These are phyloP conservation scores for Hoplostethus atlanticus DNA, from an alignment of 2,797 vertebrate species.

Conservation along the genomic window DNA sequence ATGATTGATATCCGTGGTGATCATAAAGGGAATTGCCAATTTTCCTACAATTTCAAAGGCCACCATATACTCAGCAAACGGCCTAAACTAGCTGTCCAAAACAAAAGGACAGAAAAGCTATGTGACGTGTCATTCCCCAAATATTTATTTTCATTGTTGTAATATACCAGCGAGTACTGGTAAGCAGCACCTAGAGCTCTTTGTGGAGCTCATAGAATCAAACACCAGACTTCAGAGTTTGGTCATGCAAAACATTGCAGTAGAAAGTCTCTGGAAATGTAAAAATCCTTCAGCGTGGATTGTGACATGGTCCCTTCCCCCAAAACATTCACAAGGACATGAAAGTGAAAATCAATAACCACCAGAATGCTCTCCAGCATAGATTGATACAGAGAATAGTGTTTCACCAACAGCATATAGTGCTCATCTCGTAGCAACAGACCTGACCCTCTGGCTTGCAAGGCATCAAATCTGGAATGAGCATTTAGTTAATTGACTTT, in stretches of 20 bases:
- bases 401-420: slow-evolving; percentile 39
- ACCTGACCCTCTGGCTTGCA: slow-evolving; percentile 44
- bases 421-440: slow-evolving; percentile 45
- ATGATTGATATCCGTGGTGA: slow-evolving; percentile 40
- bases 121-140: slow-evolving; percentile 51
- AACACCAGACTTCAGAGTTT: slow-evolving; percentile 62
- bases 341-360: slow-evolving; percentile 28
- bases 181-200: slow-evolving; percentile 69
- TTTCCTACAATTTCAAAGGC: slow-evolving; percentile 64
- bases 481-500: slow-evolving; percentile 16
- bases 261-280: slow-evolving; percentile 49
- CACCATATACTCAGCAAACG: slow-evolving; percentile 63
- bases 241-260: slow-evolving; percentile 70
- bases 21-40: slow-evolving; percentile 35
- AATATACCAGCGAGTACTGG: slow-evolving; percentile 63
- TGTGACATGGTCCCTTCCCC: slow-evolving; percentile 55
- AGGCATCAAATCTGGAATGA: slow-evolving; percentile 52
- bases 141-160: slow-evolving; percentile 35
- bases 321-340: slow-evolving; percentile 67
- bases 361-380: slow-evolving; percentile 52
- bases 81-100: slow-evolving; percentile 38
- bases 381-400: slow-evolving; percentile 41
- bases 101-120: slow-evolving; percentile 48
- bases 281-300: slow-evolving; percentile 49
- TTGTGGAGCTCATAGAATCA: slow-evolving; percentile 47